Evolutionary conservation across 2,797 vertebrate genomes (phyloP).

Genomic region (Fundulus diaphanus): DNA sequence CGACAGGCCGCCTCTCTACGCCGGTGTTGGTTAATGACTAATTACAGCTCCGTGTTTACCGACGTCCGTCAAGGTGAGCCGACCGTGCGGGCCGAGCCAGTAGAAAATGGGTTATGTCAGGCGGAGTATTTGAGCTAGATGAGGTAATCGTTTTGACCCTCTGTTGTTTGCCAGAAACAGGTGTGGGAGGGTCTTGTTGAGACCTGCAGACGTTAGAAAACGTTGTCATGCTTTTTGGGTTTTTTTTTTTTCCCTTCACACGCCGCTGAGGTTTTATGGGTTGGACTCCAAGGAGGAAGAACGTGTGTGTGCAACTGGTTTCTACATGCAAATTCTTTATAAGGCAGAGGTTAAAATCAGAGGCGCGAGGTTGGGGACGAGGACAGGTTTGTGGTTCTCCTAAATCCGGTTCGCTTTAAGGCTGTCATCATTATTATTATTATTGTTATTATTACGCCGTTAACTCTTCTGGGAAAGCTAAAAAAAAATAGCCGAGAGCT

Average conservation of each 20-base stretch:
- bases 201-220: slow-evolving; percentile 59
- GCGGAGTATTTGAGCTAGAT: slow-evolving; percentile 33
- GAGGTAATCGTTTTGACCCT: slow-evolving; percentile 44
- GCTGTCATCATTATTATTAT: too few species aligned
- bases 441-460: slow-evolving; percentile 1
- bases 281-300: background rate
- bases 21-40: slow-evolving; percentile 72
- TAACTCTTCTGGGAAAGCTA: background rate
- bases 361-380: slow-evolving; percentile 48
- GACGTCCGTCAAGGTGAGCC: slow-evolving; percentile 65
- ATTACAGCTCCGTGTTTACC: slow-evolving; percentile 62
- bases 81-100: slow-evolving; percentile 40
- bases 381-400: slow-evolving; percentile 42
- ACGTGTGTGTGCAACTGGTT: slow-evolving; percentile 6
- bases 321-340: slow-evolving; percentile 4
- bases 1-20: slow-evolving; percentile 53
- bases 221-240: slow-evolving; percentile 21
- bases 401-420: slow-evolving; percentile 1
- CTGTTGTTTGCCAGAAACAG: slow-evolving; percentile 63
- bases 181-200: slow-evolving; percentile 69
- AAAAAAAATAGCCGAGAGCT: background rate
- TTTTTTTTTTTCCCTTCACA: slow-evolving; percentile 5
- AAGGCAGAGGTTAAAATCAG: slow-evolving; percentile 52
- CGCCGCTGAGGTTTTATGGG: slow-evolving; percentile 10
- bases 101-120: slow-evolving; percentile 61